These are phyloP conservation scores for Dusona sp. DNA, from an alignment of 2,888 invertebrate genomes.

Conservation along the genomic window DNA sequence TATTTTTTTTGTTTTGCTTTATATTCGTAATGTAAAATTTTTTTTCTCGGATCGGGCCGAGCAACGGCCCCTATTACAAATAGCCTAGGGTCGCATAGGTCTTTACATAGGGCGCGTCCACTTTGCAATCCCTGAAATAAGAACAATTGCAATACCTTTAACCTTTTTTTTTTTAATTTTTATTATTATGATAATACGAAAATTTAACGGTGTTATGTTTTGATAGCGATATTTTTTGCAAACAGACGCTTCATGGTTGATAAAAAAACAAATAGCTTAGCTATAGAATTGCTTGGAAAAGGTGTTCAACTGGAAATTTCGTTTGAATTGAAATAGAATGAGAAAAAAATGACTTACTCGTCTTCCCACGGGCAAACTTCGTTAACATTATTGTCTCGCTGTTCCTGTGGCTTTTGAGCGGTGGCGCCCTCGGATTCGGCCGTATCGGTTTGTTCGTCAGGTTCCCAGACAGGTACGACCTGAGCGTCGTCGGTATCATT, in stretches of 20 bases:
- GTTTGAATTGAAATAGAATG: background rate
- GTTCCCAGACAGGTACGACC: slow-evolving; percentile 82
- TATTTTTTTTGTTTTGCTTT: slow-evolving; percentile 9
- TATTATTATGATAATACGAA: too few relatives aligned
- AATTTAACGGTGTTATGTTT: too few relatives aligned
- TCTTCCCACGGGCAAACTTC: slow-evolving; percentile 98
- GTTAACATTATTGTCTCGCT: slow-evolving; percentile 88
- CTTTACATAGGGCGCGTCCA: slow-evolving; percentile 96
- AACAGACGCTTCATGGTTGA: background rate
- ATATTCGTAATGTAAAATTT: slow-evolving; percentile 53
- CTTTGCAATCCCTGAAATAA: slow-evolving; percentile 92
- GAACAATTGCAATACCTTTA: slow-evolving; percentile 75
- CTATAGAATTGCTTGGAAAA: background rate
- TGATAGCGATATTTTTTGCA: too few relatives aligned
- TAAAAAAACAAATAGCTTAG: background rate
- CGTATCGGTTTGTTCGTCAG: slow-evolving; percentile 80
- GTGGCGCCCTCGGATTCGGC: slow-evolving; percentile 71
- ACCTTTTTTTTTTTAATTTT: too few relatives aligned
- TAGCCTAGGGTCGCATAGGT: slow-evolving; percentile 97
- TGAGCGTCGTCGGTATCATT: slow-evolving; percentile 77
- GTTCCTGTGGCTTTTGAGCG: slow-evolving; percentile 78
- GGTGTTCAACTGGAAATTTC: background rate
- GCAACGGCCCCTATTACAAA: slow-evolving; percentile 87
- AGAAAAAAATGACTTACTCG: slow-evolving; percentile 90
- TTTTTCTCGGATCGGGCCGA: slow-evolving; percentile 21